Base-by-base conservation (phyloP, 1,140 invertebrate species). In the Neotoxoptera formosana region DNA sequence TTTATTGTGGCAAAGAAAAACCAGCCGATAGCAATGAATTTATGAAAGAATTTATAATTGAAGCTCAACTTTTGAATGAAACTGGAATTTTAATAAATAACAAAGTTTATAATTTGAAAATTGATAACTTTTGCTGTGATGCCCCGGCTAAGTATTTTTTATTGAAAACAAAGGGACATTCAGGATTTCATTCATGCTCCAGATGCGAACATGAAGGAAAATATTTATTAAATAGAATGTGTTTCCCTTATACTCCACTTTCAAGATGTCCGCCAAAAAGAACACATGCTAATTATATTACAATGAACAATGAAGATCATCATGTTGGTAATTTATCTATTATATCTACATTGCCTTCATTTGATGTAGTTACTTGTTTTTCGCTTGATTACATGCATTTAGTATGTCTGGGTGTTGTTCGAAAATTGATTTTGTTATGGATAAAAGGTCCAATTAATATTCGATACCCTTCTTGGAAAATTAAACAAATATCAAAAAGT, bases 21-120 rank as follows among this genome's bases (percentile, higher is more conserved):
- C 92, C 94, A 8, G 23, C 34, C 41, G 56, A 47, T 93, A 67
- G 47, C 23, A 94, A 93, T 60, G 60, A 92, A 21, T 94, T 94
- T 89, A 86, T 94, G 20, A 48, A n/a, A 30, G 53, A 90, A 45
- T 94, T 94, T 93, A n/a, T 94, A 9, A 41, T 87, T n/a, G 94
- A 94, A 93, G 51, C 81, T 14, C 60, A 60, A 56, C 11, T 36
- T n/a, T 93, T 94, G 20, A 41, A 81, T 9, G 11, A 94, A 8
- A n/a, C 88, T 93, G 93, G 93, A 7, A 53, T 94, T 45, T 23
- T 53, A 8, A 34, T 94, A 20, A 88, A 93, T 84, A 84, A 91
- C 20, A 21, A 93, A 56, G 8, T 36, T 47, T 34, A 51, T 25
- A 56, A 41, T 48, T 34, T 94, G 14, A 17, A 91, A 23, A 56